These are phyloP conservation scores for Xenops minutus DNA, from an alignment of 2,797 vertebrate genomes.

Conservation along the genomic window DNA sequence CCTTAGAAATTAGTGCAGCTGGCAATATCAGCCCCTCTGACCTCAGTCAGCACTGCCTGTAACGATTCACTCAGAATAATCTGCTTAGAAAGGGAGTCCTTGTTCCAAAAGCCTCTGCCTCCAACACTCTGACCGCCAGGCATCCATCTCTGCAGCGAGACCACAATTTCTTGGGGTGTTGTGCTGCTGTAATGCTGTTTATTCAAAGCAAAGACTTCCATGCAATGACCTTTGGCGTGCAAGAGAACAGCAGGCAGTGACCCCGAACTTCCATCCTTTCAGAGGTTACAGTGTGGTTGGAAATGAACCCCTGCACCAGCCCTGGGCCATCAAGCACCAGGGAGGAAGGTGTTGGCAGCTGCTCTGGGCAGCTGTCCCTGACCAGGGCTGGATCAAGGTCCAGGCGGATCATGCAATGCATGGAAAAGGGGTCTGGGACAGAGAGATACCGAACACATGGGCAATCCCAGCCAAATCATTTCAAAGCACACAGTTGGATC, in stretches of 20 bases:
- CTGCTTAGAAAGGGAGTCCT: neutral
- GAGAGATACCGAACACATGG: neutral
- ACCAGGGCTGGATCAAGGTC: neutral
- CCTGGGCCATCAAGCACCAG: neutral
- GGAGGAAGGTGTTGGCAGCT: neutral
- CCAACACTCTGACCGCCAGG: neutral
- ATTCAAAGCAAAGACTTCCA: neutral
- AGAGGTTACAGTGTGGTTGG: fast-evolving
- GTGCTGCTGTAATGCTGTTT: neutral
- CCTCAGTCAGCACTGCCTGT: neutral
- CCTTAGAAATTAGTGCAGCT: neutral
- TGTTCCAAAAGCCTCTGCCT: neutral
- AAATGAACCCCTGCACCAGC: neutral
- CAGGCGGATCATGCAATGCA: neutral
- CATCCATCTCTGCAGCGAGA: neutral
- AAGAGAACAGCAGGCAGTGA: neutral
- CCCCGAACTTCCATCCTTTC: neutral
- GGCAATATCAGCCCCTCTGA: neutral
- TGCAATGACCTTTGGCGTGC: fast-evolving
- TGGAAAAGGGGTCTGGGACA: neutral
- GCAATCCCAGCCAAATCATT: neutral
- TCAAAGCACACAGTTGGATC: neutral
- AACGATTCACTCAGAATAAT: neutral
- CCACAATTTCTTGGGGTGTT: neutral
- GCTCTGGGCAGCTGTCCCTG: neutral